Percentiles rank a stretch among this genome's conserved stretches.
Conservation (phyloP, 2,888 invertebrate genomes). For the Aelia acuminata region DNA sequence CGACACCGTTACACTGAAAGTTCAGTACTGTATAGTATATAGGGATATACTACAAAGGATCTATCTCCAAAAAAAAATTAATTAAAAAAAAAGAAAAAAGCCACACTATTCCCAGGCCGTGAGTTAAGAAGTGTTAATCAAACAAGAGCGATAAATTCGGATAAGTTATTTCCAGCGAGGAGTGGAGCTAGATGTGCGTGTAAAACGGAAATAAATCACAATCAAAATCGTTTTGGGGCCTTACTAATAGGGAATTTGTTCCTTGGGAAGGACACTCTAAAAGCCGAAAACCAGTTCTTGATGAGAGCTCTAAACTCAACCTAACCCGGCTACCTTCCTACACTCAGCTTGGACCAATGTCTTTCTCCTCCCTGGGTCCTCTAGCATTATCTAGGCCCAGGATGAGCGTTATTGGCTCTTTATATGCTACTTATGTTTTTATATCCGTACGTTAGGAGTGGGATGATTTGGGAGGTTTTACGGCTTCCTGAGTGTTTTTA, state of each 20-base stretch:
- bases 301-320: constrained; percentile 11
- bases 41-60: background rate
- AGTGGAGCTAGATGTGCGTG: background rate
- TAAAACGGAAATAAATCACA: constrained; percentile 36
- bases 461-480: background rate
- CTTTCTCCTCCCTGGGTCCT: background rate
- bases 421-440: background rate
- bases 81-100: background rate
- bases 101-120: constrained; percentile 18
- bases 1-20: background rate
- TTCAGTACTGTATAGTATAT: background rate
- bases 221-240: constrained; percentile 24
- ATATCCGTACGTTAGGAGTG: background rate
- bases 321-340: constrained; percentile 1
- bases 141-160: constrained; percentile 27
- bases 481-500: constrained; percentile 28
- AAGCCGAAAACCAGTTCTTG: background rate
- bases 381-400: background rate
- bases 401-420: constrained; percentile 29
- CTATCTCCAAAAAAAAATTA: background rate
- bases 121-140: constrained; percentile 39
- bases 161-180: background rate
- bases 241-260: constrained; percentile 45
- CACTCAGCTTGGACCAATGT: background rate
- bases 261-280: background rate